Evolutionary conservation across 2,797 vertebrate genomes (phyloP), one percentile per base, ranked within the genome.

Genomic region (Gambusia yucatana): DNA sequence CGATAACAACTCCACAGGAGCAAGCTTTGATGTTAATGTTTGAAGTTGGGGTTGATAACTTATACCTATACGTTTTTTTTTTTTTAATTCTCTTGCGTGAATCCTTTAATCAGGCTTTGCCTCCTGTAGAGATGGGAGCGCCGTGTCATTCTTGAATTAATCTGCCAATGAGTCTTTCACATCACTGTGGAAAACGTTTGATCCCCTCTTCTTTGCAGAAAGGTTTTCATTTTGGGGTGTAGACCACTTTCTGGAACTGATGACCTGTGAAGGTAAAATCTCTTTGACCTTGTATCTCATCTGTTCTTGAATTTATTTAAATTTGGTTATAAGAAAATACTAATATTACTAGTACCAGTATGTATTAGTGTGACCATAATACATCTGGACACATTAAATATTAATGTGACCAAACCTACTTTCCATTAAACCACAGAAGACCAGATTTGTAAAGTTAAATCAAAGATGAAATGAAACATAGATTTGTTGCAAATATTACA

Each of bases 1-100:
- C 22, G 28, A 8, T 6, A 70, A 69, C 50, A 44, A 59, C 69
- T 28, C 33, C 67, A 36, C 30, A 50, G 3, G 22, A 47, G 5
- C 52, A 72, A n/a, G 30, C 55, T 78, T 78, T 48, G 65, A 57
- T 47, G 50, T 44, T 28, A 30, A 43, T 28, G 14, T 77, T 77
- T 77, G 30, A 43, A 71, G 67, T 22, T 46, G 39, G n/a, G 22
- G 46, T 28, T 36, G 52, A 47, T n/a, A 11, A 17, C 11, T 3
- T 65, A 55, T 41, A 77, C 13, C 67, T 77, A 30, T 22, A 41
- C 3, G n/a, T 2, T n/a, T 50, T 6, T 57, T 16, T n/a, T 28
- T 6, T 44, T 5, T 17, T 22, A n/a, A 9, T n/a, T 59, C 4
- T 61, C 4, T 30, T 61, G 4, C 14, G 11, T 28, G 57, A 30